Evolutionary conservation across 2,797 vertebrate genomes (phyloP).

Genomic region (Pygocentrus nattereri): DNA sequence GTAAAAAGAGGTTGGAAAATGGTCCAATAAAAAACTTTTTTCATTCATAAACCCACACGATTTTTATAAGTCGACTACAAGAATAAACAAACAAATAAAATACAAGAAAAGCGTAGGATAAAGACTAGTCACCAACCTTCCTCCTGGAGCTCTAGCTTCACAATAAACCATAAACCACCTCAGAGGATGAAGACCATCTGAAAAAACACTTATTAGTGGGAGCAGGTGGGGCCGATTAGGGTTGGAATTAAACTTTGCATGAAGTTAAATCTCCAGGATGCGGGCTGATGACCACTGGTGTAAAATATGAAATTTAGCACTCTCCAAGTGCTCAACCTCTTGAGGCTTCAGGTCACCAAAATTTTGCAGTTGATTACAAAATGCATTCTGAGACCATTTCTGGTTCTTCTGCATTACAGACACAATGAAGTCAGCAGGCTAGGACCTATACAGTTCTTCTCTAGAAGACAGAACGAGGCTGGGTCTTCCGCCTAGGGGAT

Average conservation of each 20-base stretch:
- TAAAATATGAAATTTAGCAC: neutral
- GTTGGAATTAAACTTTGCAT: no score
- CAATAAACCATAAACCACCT: neutral
- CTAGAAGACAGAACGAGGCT: slow-evolving; percentile 43
- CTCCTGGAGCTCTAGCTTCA: neutral
- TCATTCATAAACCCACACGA: neutral
- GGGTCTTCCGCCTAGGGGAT: slow-evolving; percentile 36
- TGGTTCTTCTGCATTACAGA: neutral
- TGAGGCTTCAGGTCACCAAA: neutral
- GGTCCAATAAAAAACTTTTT: no score
- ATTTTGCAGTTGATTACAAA: slow-evolving; percentile 5
- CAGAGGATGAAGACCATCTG: neutral
- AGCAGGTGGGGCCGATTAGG: neutral
- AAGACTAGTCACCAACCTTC: neutral
- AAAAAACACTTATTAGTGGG: neutral
- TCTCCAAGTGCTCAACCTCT: neutral
- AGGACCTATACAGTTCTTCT: slow-evolving; percentile 38
- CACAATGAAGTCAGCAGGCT: slow-evolving; percentile 12
- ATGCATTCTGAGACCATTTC: neutral
- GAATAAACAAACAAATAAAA: neutral
- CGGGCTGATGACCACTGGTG: neutral
- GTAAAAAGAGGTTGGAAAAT: no score
- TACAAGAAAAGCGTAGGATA: no score
- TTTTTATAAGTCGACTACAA: neutral
- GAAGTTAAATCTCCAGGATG: neutral